Percentiles rank a stretch among this genome's conserved stretches.
Evolutionary conservation across 1,140 invertebrate genomes (phyloP).

Genomic region (Achatina immaculata): DNA sequence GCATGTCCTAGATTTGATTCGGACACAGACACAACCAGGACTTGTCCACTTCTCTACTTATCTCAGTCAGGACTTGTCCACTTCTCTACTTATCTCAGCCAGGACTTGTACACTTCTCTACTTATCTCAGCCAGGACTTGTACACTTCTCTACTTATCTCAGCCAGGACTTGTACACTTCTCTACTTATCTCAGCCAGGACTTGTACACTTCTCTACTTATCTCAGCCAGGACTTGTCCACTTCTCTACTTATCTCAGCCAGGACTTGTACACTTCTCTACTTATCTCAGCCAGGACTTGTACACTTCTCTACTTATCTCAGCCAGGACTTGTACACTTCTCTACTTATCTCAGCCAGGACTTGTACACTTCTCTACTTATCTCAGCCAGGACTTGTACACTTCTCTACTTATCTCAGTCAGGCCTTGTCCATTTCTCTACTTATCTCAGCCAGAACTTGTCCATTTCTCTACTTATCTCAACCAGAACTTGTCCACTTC

Average conservation of each 20-base stretch:
- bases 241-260: neutral
- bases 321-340: neutral
- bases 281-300: neutral
- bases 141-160: neutral
- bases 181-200: neutral
- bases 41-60: neutral
- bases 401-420: too few relatives aligned
- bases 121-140: neutral
- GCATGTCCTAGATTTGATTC: too few relatives aligned
- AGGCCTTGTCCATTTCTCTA: too few relatives aligned
- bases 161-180: neutral
- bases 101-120: neutral
- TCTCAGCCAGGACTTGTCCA: neutral
- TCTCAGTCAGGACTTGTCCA: neutral
- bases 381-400: neutral
- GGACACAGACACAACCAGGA: too few relatives aligned
- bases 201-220: neutral
- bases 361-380: neutral
- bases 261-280: neutral
- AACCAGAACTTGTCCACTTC: too few relatives aligned
- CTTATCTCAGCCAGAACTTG: too few relatives aligned
- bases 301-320: neutral
- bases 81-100: neutral
- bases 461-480: too few relatives aligned
- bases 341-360: neutral